Conservation (phyloP, 2,113 vertebrate genomes). For the Poeciliopsis retropinna region DNA sequence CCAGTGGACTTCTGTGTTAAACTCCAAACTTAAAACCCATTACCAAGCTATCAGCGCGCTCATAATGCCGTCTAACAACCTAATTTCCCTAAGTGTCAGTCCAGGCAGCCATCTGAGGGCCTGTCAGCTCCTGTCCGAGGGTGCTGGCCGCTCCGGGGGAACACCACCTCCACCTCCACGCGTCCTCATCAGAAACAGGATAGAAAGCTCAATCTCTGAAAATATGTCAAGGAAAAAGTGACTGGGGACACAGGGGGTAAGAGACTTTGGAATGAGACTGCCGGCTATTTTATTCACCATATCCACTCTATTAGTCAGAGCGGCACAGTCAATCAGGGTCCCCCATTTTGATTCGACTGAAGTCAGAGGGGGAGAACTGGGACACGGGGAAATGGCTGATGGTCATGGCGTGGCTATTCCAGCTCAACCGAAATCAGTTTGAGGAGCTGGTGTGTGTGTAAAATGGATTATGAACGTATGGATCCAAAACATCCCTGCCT, state of each 20-base stretch:
- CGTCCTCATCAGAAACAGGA: conserved; percentile 71
- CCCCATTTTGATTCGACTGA: conserved; percentile 74
- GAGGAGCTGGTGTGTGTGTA: conserved; percentile 56
- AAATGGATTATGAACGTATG: conserved; percentile 83
- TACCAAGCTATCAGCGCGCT: conserved; percentile 85
- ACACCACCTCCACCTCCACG: conserved; percentile 23
- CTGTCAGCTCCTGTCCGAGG: conserved; percentile 60
- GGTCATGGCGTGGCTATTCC: conserved; percentile 71
- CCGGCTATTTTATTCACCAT: conserved; percentile 86
- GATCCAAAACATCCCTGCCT: conserved; percentile 71
- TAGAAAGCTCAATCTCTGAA: conserved; percentile 82
- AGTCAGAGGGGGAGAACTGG: conserved; percentile 76
- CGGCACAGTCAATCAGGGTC: conserved; percentile 80
- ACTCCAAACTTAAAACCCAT: conserved; percentile 89
- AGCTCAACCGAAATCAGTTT: conserved; percentile 70
- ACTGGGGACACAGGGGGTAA: conserved; percentile 80
- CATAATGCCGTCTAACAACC: conserved; percentile 89
- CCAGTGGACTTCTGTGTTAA: conserved; percentile 81
- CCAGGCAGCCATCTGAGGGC: conserved; percentile 72
- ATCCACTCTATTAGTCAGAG: conserved; percentile 84
- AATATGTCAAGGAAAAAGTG: conserved; percentile 86
- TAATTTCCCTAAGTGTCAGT: conserved; percentile 89
- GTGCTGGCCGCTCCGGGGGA: conserved; percentile 64
- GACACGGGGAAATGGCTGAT: conserved; percentile 77
- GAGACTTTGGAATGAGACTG: conserved; percentile 75